Percentiles rank a stretch among this genome's conserved stretches.
phyloP scores from a whole-genome alignment of 2,113 vertebrate species.

The Steatornis caripensis region DNA sequence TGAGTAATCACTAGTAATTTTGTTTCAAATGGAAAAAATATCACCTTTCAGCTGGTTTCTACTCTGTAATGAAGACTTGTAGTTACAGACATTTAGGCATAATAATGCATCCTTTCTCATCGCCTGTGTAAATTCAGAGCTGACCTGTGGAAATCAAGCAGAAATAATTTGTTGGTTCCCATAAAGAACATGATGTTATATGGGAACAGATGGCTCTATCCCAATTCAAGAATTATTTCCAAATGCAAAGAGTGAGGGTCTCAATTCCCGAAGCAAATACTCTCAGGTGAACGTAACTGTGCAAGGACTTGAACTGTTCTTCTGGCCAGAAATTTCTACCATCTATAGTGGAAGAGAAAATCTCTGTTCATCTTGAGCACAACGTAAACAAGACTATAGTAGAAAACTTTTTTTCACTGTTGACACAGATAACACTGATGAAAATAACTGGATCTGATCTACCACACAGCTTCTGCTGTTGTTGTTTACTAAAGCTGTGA shows the following conservation, averaged over 20 bases:
- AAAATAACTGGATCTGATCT: neutral
- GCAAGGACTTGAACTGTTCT: neutral
- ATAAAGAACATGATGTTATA: neutral
- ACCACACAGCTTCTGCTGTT: neutral
- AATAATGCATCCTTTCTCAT: neutral
- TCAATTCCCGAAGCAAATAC: neutral
- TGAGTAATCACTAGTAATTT: neutral
- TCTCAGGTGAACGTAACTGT: neutral
- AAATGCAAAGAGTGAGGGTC: neutral
- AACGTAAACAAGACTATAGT: neutral
- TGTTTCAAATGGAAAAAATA: neutral
- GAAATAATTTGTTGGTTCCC: neutral
- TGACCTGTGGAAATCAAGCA: neutral
- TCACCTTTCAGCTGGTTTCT: neutral
- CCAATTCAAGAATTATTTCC: neutral
- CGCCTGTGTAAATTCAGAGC: neutral
- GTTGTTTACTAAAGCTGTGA: neutral
- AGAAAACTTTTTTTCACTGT: neutral
- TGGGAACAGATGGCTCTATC: neutral
- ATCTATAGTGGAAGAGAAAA: neutral
- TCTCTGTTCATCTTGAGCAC: neutral
- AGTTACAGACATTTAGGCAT: neutral
- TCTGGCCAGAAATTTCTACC: neutral
- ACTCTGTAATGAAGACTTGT: neutral
- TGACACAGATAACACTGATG: neutral